Conservation (phyloP, 2,888 invertebrate genomes). For the Orchesella flavescens region DNA sequence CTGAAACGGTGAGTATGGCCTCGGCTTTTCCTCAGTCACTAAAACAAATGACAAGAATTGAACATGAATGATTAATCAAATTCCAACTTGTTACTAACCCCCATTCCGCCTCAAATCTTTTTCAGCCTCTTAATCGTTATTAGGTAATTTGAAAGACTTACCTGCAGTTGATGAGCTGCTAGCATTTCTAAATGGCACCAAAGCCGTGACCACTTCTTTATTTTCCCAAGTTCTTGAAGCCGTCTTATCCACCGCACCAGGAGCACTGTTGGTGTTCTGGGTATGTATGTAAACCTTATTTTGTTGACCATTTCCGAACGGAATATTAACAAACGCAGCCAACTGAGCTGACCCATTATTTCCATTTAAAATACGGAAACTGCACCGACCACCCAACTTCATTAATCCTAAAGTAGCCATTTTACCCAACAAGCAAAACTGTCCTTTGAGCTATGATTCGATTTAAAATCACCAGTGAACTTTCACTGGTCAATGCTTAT, state of each 20-base stretch:
- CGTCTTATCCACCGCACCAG: constrained; percentile 19
- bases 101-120: background rate
- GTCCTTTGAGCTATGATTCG: background rate
- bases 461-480: background rate
- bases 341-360: constrained; percentile 22
- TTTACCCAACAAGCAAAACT: constrained; percentile 6
- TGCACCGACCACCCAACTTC: constrained; percentile 54
- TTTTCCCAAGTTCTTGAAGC: constrained; percentile 4
- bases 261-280: constrained; percentile 5
- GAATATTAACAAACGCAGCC: constrained; percentile 30
- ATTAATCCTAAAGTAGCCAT: constrained; percentile 58
- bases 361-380: constrained; percentile 32
- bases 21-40: constrained; percentile 73
- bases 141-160: constrained; percentile 1
- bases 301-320: background rate
- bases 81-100: background rate
- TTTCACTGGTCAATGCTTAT: background rate
- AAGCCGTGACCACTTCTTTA: constrained; percentile 2
- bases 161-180: constrained; percentile 44
- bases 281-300: constrained; percentile 34
- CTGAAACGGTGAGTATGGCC: constrained; percentile 87
- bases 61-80: background rate
- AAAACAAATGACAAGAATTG: constrained; percentile 19
- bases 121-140: background rate
- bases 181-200: constrained; percentile 49